Base-by-base conservation (phyloP, 1,140 invertebrate genomes). In the Acromyrmex echinatior region DNA sequence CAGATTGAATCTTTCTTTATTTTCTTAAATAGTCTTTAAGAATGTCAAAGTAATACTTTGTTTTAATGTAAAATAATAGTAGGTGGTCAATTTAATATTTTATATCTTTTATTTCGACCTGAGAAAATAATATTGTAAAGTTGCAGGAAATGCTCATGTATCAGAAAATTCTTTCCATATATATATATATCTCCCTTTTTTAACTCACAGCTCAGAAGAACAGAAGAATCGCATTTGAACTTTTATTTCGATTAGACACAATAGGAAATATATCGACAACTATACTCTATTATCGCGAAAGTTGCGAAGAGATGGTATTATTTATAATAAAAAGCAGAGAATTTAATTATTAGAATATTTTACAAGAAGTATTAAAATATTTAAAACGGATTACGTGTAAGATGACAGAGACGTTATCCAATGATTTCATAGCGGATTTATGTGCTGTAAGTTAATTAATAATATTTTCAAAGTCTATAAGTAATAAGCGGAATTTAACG, bases 211-310 rank as follows among this genome's bases (percentile, higher is more conserved):
- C 85, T 39, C 1, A 28, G 28, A 62, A 73, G 88, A 91, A 88
- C 82, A 86, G 86, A 87, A 73, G 78, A 91, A 91, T 76, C 87
- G 89, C 90, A 87, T 92, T 89, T 51, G 86, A 91, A 92, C 89
- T 90, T 92, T 73, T 82, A 68, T 76, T 63, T 76, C 70, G 28
- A 84, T 82, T 68, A 82, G 71, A 73, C 31, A 74, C 70, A 45
- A 73, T 49, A 25, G 45, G 31, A 56, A 51, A 76, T 77, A 66
- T 66, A 66, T 66, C 51, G 49, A 73, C 73, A 53, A 63, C 25
- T 82, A 28, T 51, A 73, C 28, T 21, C 31, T 49, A 63, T 31
- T 51, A 25, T 14, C 18, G 28, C n/a, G 0, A 12, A 49, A 63
- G 39, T 25, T 51, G 12, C 70, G 4, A 18, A 31, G 35, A 25